Evolutionary conservation across 2,888 invertebrate genomes (phyloP).

Genomic region (Ischnura elegans): DNA sequence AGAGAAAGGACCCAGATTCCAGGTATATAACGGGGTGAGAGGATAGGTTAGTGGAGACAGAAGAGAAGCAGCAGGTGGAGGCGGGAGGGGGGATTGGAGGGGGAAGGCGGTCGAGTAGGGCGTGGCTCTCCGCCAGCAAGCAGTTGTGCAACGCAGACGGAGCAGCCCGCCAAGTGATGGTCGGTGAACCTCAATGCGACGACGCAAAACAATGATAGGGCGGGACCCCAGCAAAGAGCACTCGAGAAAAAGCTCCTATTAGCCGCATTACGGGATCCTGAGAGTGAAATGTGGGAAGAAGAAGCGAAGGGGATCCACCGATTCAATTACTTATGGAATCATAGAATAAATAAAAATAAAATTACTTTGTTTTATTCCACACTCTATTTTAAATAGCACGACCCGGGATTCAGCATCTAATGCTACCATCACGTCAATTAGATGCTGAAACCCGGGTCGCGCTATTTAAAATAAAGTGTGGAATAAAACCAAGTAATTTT

Average conservation of each 20-base stretch:
- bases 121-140: conserved; percentile 10
- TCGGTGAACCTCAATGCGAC: conserved; percentile 7
- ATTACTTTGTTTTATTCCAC: no score
- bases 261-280: background rate
- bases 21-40: background rate
- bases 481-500: no score
- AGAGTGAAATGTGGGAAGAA: background rate
- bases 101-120: conserved; percentile 33
- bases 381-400: no score
- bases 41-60: background rate
- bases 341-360: no score
- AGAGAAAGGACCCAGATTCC: background rate
- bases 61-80: background rate
- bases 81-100: conserved; percentile 5
- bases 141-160: conserved; percentile 42
- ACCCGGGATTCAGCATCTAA: no score
- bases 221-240: background rate
- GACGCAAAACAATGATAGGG: conserved; percentile 52
- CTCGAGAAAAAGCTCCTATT: background rate
- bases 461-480: no score
- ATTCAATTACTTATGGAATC: no score
- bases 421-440: no score
- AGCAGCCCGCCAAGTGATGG: conserved; percentile 26
- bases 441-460: no score
- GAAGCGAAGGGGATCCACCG: no score